Evolutionary conservation across 2,797 vertebrate genomes (phyloP).

Genomic region (Cynodonichthys magdalenae): DNA sequence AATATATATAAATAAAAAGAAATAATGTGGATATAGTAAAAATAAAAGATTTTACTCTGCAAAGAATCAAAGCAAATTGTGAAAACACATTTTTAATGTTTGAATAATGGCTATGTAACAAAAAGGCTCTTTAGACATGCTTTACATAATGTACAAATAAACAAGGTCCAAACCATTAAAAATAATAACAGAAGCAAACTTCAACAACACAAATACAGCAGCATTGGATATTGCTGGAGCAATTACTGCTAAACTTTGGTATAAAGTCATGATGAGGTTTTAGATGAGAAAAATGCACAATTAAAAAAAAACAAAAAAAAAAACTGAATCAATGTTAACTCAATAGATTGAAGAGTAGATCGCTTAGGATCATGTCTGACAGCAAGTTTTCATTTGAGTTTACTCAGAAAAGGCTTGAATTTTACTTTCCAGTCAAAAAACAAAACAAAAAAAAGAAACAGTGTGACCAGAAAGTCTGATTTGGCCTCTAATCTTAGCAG

Average conservation of each 20-base stretch:
- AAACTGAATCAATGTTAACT: conserved; percentile 14
- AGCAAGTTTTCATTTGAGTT: conserved; percentile 6
- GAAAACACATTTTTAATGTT: conserved; percentile 79
- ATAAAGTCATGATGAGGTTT: conserved; percentile 62
- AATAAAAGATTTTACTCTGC: background rate
- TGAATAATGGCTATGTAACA: conserved; percentile 78
- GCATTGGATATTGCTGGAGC: conserved; percentile 74
- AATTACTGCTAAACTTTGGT: conserved; percentile 82
- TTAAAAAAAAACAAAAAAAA: background rate
- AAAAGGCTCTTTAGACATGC: conserved; percentile 81
- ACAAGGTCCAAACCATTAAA: conserved; percentile 61
- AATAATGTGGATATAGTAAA: background rate
- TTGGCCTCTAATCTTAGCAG: background rate
- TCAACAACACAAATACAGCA: conserved; percentile 67
- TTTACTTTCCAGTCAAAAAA: conserved; percentile 6
- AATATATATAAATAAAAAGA: background rate
- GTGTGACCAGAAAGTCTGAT: background rate
- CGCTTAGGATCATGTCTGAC: conserved; percentile 2
- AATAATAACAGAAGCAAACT: conserved; percentile 17
- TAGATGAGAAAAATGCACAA: conserved; percentile 46
- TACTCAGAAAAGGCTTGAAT: conserved; percentile 10
- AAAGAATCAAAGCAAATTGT: conserved; percentile 19
- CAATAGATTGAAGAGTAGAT: conserved; percentile 2
- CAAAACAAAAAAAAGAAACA: background rate
- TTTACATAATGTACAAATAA: conserved; percentile 85